Evolutionary conservation across 1,140 invertebrate species (phyloP).

Genomic region (Condylostylus longicornis): DNA sequence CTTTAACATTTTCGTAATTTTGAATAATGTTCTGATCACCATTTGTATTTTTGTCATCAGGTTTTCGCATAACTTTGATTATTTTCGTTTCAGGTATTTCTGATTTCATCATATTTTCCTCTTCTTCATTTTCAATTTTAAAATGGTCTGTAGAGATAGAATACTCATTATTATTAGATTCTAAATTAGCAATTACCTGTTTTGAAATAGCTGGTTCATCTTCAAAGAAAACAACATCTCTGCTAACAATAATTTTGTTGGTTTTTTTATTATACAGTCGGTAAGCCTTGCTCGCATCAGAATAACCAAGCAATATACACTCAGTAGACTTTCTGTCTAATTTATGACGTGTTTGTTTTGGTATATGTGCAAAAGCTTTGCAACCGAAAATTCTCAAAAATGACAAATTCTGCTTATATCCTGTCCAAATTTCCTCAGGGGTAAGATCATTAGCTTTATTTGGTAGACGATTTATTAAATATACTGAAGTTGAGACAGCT

Average conservation of each 20-base stretch:
- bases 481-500: slow-evolving; percentile 21
- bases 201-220: slow-evolving; percentile 10
- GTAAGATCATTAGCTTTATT: slow-evolving; percentile 8
- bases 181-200: neutral
- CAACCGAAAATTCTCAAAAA: slow-evolving; percentile 32
- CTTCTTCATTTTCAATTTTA: too few species aligned
- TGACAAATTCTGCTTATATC: slow-evolving; percentile 15
- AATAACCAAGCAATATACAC: slow-evolving; percentile 32
- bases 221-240: slow-evolving; percentile 21
- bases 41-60: too few species aligned
- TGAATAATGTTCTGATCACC: too few species aligned
- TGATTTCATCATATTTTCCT: too few species aligned
- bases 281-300: slow-evolving; percentile 24
- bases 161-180: neutral
- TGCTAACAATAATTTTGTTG: slow-evolving; percentile 12
- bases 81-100: too few species aligned
- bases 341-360: slow-evolving; percentile 22
- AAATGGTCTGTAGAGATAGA: too few species aligned
- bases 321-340: slow-evolving; percentile 18
- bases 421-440: slow-evolving; percentile 21
- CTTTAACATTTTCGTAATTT: too few species aligned
- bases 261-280: slow-evolving; percentile 21
- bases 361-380: slow-evolving; percentile 24
- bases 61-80: too few species aligned
- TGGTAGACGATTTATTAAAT: slow-evolving; percentile 6